These are phyloP conservation scores for Mobula birostris DNA, from an alignment of 2,113 vertebrate species.

Conservation along the genomic window DNA sequence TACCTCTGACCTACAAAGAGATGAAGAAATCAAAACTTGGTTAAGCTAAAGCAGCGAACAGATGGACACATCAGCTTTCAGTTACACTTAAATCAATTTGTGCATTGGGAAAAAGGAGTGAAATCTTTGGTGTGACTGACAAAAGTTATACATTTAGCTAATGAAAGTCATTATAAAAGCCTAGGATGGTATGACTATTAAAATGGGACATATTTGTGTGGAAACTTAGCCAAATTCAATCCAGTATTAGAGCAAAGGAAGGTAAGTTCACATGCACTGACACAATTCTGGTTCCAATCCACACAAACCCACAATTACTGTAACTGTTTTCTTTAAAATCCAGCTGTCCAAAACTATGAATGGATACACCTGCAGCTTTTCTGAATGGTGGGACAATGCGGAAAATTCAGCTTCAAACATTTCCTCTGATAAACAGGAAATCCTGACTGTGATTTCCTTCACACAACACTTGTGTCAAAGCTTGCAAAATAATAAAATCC, in stretches of 20 bases:
- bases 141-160: no score
- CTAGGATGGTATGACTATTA: no score
- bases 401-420: constrained; percentile 22
- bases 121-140: no score
- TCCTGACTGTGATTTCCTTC: constrained; percentile 19
- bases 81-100: no score
- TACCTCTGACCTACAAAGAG: no score
- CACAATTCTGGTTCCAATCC: neutral
- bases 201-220: neutral
- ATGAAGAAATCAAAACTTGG: no score
- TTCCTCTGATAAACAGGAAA: constrained; percentile 35
- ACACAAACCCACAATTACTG: neutral
- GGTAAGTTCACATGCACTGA: neutral
- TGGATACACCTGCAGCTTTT: constrained; percentile 33
- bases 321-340: constrained; percentile 26
- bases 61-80: no score
- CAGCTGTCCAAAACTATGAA: constrained; percentile 24
- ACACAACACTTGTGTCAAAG: neutral
- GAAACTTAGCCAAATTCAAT: neutral
- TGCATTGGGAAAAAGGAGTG: no score
- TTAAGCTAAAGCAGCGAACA: no score
- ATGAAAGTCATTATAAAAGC: no score
- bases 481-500: constrained; percentile 24
- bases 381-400: constrained; percentile 31
- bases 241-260: neutral